Evolutionary conservation across 2,888 invertebrate species (phyloP).

Genomic region (Drosophila nr. fundita): DNA sequence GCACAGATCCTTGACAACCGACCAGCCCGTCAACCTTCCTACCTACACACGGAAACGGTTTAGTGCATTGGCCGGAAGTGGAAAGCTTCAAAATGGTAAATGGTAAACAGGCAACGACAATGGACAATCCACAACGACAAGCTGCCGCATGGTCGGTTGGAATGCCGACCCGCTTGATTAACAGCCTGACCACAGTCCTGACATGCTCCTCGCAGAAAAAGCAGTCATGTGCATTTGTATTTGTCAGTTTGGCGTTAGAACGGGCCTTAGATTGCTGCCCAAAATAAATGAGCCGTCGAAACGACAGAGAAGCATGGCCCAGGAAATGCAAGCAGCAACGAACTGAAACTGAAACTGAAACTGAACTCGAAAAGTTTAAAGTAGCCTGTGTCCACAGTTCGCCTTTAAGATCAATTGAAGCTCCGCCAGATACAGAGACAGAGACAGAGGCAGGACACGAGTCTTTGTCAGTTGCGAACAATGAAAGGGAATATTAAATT

Average conservation of each 20-base stretch:
- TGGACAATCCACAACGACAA: slow-evolving; percentile 19
- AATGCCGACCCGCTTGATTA: slow-evolving; percentile 55
- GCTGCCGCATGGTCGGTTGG: slow-evolving; percentile 26
- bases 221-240: slow-evolving; percentile 62
- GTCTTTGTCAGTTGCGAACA: slow-evolving; percentile 28
- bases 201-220: slow-evolving; percentile 53
- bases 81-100: slow-evolving; percentile 51
- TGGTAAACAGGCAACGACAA: slow-evolving; percentile 49
- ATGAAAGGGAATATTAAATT: slow-evolving; percentile 52
- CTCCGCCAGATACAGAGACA: slow-evolving; percentile 6
- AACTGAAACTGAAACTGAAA: slow-evolving; percentile 12
- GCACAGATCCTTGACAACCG: slow-evolving; percentile 62
- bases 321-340: slow-evolving; percentile 44
- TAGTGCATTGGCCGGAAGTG: slow-evolving; percentile 72
- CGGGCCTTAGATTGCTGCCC: slow-evolving; percentile 32
- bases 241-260: slow-evolving; percentile 54
- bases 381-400: slow-evolving; percentile 1
- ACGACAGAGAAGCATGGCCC: slow-evolving; percentile 69
- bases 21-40: neutral
- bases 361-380: slow-evolving; percentile 2
- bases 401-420: slow-evolving; percentile 49
- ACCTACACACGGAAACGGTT: slow-evolving; percentile 64
- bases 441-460: slow-evolving; percentile 17
- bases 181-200: slow-evolving; percentile 34
- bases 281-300: slow-evolving; percentile 65